A percentile compares a stretch with the other conserved stretches of the same genome.
Evolutionary conservation across 2,797 vertebrate genomes (phyloP).

Genomic region (Myotis findleyi): DNA sequence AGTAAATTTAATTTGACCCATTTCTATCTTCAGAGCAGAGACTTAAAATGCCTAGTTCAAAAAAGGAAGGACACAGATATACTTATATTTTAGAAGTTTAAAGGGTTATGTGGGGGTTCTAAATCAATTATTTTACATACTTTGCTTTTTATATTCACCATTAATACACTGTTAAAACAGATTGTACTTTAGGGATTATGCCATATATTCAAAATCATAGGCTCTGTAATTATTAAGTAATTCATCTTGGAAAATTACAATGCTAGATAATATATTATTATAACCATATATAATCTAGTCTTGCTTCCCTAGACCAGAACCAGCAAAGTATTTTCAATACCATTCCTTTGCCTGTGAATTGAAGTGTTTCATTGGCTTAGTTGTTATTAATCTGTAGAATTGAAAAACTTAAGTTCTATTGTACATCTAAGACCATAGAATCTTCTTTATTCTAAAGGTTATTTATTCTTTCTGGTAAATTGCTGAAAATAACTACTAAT

Average conservation of each 20-base stretch:
- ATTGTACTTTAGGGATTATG: conserved; percentile 49
- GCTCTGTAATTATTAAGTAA: conserved; percentile 72
- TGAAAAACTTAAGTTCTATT: not conserved
- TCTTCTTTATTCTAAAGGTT: conserved; percentile 36
- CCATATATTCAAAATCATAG: conserved; percentile 59
- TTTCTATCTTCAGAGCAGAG: not conserved
- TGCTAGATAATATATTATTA: conserved; percentile 66
- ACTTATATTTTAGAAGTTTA: conserved; percentile 25
- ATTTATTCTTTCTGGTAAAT: conserved; percentile 43
- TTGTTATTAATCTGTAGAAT: not conserved
- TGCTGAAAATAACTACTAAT: not conserved
- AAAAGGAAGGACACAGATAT: not conserved
- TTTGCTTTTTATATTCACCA: conserved; percentile 66
- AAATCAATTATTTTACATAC: conserved; percentile 57
- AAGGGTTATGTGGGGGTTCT: not conserved
- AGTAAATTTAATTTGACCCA: not conserved
- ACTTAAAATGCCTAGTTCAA: not conserved
- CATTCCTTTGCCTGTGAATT: not conserved
- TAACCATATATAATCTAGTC: conserved; percentile 48
- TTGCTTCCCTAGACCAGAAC: not conserved
- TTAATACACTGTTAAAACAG: conserved; percentile 30
- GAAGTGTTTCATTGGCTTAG: not conserved
- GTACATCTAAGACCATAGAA: not conserved
- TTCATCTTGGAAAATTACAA: conserved; percentile 65
- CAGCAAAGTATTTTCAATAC: conserved; percentile 32